Percentiles rank a stretch among this genome's conserved stretches.
These are phyloP conservation scores for Yponomeuta cagnagella DNA, from an alignment of 2,888 invertebrate species.

Conservation along the genomic window DNA sequence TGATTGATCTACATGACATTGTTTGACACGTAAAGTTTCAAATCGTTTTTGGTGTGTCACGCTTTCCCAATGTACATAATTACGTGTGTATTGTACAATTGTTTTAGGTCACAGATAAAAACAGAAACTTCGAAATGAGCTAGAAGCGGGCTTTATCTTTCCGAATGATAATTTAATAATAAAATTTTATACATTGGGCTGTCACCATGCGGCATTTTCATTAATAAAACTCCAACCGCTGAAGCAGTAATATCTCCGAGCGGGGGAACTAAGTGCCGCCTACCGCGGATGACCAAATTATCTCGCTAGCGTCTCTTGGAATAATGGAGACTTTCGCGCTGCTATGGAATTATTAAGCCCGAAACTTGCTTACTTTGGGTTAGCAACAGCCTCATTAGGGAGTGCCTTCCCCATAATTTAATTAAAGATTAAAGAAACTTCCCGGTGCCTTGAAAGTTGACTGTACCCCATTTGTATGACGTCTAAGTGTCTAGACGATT, in stretches of 20 bases:
- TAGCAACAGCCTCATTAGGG: background rate
- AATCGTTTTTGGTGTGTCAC: background rate
- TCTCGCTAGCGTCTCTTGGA: background rate
- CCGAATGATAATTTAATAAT: background rate
- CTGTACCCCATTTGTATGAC: background rate
- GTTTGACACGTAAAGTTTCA: background rate
- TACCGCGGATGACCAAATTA: slow-evolving; percentile 11
- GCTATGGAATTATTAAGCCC: slow-evolving; percentile 8
- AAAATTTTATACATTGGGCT: background rate
- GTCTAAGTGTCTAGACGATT: slow-evolving; percentile 2
- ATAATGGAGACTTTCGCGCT: slow-evolving; percentile 1
- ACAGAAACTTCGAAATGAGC: background rate
- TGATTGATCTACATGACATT: background rate
- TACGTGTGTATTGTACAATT: background rate
- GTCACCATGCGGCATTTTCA: background rate
- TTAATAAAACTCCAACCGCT: background rate
- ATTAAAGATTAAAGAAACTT: background rate
- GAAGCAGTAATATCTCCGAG: background rate
- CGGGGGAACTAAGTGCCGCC: slow-evolving; percentile 6
- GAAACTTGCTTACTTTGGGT: slow-evolving; percentile 10
- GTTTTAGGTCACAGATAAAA: background rate
- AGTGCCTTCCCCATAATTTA: background rate
- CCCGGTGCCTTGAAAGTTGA: background rate
- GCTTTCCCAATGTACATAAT: background rate
- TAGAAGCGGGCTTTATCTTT: slow-evolving; percentile 3